Percentiles rank a stretch among this genome's conserved stretches.
phyloP scores from a whole-genome alignment of 2,797 vertebrate genomes.

The Pangasius krempfi region DNA sequence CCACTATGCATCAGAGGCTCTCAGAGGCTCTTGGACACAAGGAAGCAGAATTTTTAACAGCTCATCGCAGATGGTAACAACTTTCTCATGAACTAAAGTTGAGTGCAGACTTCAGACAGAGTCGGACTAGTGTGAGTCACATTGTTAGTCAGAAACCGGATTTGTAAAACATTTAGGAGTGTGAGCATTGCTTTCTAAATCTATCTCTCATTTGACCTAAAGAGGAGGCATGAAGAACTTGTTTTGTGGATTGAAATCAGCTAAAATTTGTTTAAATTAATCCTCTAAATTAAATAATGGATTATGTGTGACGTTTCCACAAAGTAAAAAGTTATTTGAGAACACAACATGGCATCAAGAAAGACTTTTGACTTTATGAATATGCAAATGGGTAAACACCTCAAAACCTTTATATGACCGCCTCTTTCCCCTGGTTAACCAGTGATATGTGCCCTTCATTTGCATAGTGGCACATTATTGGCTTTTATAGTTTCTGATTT shows the following conservation, averaged over 20 bases:
- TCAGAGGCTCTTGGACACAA: constrained; percentile 53
- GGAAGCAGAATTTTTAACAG: constrained; percentile 55
- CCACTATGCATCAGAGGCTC: constrained; percentile 58
- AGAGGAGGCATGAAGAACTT: not conserved
- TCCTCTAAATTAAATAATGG: not conserved
- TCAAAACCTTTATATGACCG: not conserved
- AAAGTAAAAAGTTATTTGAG: not conserved
- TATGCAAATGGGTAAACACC: not conserved
- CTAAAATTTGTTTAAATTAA: not conserved
- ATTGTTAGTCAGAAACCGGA: constrained; percentile 48
- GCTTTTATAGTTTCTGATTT: not conserved
- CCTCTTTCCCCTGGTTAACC: not conserved
- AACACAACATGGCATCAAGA: not conserved
- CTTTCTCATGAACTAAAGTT: constrained; percentile 57
- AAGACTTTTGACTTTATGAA: no score
- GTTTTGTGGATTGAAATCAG: constrained; percentile 6
- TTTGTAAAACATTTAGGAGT: constrained; percentile 30
- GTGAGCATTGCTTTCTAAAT: constrained; percentile 8
- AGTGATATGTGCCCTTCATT: not conserved
- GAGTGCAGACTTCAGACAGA: constrained; percentile 47
- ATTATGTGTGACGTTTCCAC: not conserved
- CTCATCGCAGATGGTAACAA: constrained; percentile 59
- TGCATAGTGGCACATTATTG: not conserved
- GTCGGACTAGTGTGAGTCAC: constrained; percentile 51
- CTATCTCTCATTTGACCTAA: not conserved